Percentiles rank a stretch among this genome's conserved stretches.
phyloP scores from a whole-genome alignment of 2,113 vertebrate species.

The Carollia perspicillata region DNA sequence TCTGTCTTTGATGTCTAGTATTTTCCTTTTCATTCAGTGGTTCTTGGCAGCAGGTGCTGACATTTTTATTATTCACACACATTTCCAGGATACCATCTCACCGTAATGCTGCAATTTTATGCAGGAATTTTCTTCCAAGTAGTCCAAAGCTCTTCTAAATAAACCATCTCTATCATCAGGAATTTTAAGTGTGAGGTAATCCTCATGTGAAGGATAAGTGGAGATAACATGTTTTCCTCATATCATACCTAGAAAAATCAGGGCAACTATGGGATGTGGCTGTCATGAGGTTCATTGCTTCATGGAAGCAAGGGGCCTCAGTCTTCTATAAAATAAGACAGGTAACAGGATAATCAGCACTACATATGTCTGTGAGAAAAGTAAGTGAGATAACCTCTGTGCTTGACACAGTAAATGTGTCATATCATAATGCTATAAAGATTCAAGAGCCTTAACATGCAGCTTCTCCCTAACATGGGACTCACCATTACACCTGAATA shows the following conservation, averaged over 20 bases:
- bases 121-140: slow-evolving; percentile 66
- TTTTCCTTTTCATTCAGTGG: slow-evolving; percentile 66
- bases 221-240: background rate
- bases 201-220: background rate
- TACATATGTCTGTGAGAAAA: background rate
- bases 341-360: background rate
- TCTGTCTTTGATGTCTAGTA: slow-evolving; percentile 71
- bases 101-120: slow-evolving; percentile 67
- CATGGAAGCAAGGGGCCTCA: background rate
- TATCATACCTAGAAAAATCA: background rate
- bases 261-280: accelerated
- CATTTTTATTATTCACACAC: slow-evolving; percentile 76
- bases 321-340: background rate
- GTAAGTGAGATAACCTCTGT: background rate
- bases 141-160: slow-evolving; percentile 58
- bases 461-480: background rate
- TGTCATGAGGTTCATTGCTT: background rate
- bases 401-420: background rate
- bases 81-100: slow-evolving; percentile 59
- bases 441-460: background rate
- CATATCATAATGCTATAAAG: background rate
- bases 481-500: background rate
- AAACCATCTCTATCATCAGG: slow-evolving; percentile 62
- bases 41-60: slow-evolving; percentile 69
- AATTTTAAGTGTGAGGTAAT: slow-evolving; percentile 26